Evolutionary conservation across 2,888 invertebrate genomes (phyloP), one percentile per base, ranked within the genome.

Genomic region (Diplolepis rosae): DNA sequence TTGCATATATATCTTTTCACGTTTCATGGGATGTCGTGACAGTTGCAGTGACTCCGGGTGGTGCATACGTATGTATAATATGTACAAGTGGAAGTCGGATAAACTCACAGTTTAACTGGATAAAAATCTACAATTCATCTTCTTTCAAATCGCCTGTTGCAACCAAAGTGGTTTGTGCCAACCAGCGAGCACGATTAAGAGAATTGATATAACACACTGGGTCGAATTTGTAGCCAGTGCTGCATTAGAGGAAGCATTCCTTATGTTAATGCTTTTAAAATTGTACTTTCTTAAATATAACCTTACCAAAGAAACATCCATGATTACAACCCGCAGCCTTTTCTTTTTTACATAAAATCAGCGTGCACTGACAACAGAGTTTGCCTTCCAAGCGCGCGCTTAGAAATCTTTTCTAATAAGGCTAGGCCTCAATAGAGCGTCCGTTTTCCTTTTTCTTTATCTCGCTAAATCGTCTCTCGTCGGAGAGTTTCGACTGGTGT

Each of bases 351-450:
- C n/a, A n/a, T n/a, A n/a, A n/a, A n/a, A n/a, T n/a, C n/a, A n/a
- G n/a, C n/a, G n/a, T n/a, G n/a, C n/a, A n/a, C n/a, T n/a, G n/a
- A n/a, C n/a, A n/a, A n/a, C n/a, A n/a, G n/a, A n/a, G n/a, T n/a
- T n/a, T n/a, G n/a, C 32, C 68, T 75, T 76, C 75, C 69, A 80
- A 79, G 77, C 77, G 39, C 66, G 54, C 66, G 74, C 74, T 82
- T 75, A 73, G 68, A 78, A 69, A 73, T 76, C 65, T 73, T 65
- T 74, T 75, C 66, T 74, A 67, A 66, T 74, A 77, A 76, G 72
- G 76, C 81, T 78, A 78, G 79, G 77, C 76, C 72, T 75, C 71
- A 74, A 76, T 74, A 78, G 73, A 78, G 76, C 5, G 74, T 77
- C 74, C 74, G 79, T 76, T 79, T 65, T 68, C 77, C 75, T 32